Base-by-base conservation (phyloP, 2,888 invertebrate genomes). In the Drosophila mayaguana region DNA sequence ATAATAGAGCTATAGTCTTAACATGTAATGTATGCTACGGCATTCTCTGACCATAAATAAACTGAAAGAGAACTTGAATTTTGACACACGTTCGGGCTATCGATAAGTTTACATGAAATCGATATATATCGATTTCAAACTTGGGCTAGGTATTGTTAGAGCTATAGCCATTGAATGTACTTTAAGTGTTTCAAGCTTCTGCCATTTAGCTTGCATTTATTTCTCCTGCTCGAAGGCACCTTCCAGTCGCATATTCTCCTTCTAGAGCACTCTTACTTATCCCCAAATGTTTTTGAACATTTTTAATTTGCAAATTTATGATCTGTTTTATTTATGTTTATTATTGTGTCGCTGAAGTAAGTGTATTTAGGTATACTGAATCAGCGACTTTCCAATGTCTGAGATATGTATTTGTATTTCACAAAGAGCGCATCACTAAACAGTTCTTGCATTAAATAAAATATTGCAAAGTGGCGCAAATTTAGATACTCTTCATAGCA, bases 291-390 rank as follows among this genome's bases (percentile, higher is more conserved):
- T 54, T 42, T 54, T 34, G 0, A 61, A 57, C n/a, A 51, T 56
- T n/a, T 78, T 48, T 28, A 28, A 68, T 60, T 55, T 25, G 5
- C 20, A 51, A 43, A 69, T 76, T 78, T 76, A 78, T 74, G 79
- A 65, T 62, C 55, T 76, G 55, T 60, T 55, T 64, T 76, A 54
- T 53, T 63, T 65, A 43, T 60, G 55, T 60, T 63, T 54, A 78
- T 62, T 62, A 64, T 60, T 69, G 61, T 78, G 57, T 46, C 55
- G 40, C 62, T 16, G 28, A 78, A 64, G 61, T 42, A 56, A 43
- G 40, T 45, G 56, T 60, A 59, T 59, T 48, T 43, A 14, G 20
- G 22, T 36, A 28, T 38, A 38, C 28, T 3, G 18, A 36, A 16
- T 40, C 38, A 50, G n/a, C 50, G 20, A 36, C 12, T 20, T 45